Percentiles rank a stretch among this genome's conserved stretches.
These are phyloP conservation scores for Nasua narica DNA, from an alignment of 2,797 vertebrate species.

Conservation along the genomic window DNA sequence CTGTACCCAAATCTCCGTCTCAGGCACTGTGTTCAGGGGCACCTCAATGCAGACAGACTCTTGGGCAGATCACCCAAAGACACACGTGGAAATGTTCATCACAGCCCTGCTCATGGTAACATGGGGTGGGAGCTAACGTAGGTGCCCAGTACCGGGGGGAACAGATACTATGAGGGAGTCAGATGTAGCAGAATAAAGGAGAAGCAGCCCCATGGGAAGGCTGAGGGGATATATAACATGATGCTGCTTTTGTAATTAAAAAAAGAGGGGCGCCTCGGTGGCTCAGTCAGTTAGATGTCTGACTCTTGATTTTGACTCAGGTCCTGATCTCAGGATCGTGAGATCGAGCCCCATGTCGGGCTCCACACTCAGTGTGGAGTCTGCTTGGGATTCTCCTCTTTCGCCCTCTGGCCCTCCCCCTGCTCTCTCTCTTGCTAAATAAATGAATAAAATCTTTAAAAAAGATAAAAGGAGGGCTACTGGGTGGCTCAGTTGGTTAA, in stretches of 20 bases:
- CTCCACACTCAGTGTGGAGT: neutral
- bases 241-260: neutral
- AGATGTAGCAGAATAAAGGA: neutral
- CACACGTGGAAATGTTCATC: accelerated
- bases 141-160: neutral
- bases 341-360: neutral
- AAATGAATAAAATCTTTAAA: neutral
- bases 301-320: neutral
- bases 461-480: no score
- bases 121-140: neutral
- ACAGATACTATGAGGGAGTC: no score
- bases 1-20: neutral
- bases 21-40: neutral
- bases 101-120: neutral
- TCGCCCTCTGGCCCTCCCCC: neutral
- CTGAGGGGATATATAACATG: neutral
- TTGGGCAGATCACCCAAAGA: neutral
- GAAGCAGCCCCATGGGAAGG: neutral
- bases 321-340: neutral
- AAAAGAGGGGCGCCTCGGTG: neutral
- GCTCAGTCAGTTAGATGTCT: neutral
- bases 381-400: neutral
- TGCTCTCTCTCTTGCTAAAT: neutral
- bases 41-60: neutral
- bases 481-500: neutral